phyloP scores from a whole-genome alignment of 2,888 invertebrate species.

The Ormyrus labotus region DNA sequence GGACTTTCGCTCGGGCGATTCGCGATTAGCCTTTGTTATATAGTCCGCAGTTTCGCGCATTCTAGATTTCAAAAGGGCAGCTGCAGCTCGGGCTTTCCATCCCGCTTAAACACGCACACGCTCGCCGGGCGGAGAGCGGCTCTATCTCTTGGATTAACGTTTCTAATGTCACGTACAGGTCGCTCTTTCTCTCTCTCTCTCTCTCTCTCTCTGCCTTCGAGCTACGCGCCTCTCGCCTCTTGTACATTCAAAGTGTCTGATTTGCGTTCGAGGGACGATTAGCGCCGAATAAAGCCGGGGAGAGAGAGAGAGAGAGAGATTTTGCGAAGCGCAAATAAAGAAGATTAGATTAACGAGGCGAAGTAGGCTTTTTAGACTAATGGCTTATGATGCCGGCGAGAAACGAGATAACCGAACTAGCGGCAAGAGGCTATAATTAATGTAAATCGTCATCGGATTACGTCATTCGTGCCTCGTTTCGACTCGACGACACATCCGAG shows the following conservation, averaged over 20 bases:
- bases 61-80: constrained; percentile 40
- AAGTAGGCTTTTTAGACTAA: neutral
- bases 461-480: neutral
- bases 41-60: constrained; percentile 31
- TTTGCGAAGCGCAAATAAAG: neutral
- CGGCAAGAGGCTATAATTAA: constrained; percentile 9
- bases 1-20: constrained; percentile 32
- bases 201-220: no score
- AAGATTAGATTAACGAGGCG: constrained; percentile 13
- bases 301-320: no score
- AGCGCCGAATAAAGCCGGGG: no score
- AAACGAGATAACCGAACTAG: no score
- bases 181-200: no score
- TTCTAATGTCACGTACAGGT: constrained; percentile 35
- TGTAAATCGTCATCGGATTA: constrained; percentile 20
- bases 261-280: neutral
- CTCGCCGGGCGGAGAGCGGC: neutral
- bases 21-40: constrained; percentile 45
- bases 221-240: no score
- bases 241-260: constrained; percentile 7
- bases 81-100: constrained; percentile 35
- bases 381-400: no score
- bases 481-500: constrained; percentile 3
- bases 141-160: constrained; percentile 22
- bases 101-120: constrained; percentile 1